phyloP scores from a whole-genome alignment of 2,888 invertebrate genomes.

The Ennomos fuscantarius region DNA sequence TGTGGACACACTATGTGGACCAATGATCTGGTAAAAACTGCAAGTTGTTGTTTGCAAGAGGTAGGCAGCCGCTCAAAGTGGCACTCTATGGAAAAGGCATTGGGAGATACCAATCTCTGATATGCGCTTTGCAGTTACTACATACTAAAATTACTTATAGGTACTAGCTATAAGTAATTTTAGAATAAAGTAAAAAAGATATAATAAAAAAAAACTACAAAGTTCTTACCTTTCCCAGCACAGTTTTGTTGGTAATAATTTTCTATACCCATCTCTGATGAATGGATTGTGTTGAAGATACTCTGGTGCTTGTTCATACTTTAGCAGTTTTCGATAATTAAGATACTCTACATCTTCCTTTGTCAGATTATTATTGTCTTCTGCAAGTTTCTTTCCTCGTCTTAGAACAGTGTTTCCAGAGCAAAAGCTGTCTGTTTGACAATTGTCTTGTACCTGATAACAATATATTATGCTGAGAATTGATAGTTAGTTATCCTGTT shows the following conservation, averaged over 20 bases:
- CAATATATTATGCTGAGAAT: neutral
- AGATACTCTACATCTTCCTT: conserved; percentile 78
- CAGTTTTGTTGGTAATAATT: conserved; percentile 91
- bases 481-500: too few species aligned
- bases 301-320: conserved; percentile 89
- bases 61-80: too few species aligned
- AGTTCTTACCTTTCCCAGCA: conserved; percentile 92
- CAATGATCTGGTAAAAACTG: too few species aligned
- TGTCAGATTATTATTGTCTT: conserved; percentile 78
- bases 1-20: too few species aligned
- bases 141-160: too few species aligned
- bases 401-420: conserved; percentile 60
- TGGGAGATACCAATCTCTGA: too few species aligned
- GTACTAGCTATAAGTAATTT: too few species aligned
- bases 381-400: conserved; percentile 74
- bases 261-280: conserved; percentile 94
- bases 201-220: too few species aligned
- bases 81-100: too few species aligned
- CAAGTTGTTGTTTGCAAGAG: too few species aligned
- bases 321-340: conserved; percentile 75
- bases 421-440: conserved; percentile 57
- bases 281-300: conserved; percentile 95
- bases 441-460: conserved; percentile 65
- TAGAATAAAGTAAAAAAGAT: too few species aligned
- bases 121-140: too few species aligned